Conservation (phyloP, 1,140 invertebrate genomes). For the Steinernema khuongi region DNA sequence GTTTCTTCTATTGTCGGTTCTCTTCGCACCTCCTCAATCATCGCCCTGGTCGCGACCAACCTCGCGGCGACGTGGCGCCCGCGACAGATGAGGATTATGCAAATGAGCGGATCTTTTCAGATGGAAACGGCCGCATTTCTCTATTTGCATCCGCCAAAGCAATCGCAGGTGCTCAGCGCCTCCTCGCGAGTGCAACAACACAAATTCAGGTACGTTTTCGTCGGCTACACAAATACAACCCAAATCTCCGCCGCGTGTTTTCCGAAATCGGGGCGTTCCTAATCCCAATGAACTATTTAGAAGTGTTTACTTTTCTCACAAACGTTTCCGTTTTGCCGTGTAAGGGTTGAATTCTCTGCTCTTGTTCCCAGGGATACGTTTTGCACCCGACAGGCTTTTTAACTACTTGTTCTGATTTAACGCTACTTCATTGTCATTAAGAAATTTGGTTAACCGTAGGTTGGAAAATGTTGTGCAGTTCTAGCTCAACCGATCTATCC, state of each 20-base stretch:
- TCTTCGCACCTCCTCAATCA: not conserved
- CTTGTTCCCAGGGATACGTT: no score
- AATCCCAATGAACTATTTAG: no score
- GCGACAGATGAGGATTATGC: constrained; percentile 12
- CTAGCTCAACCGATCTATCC: no score
- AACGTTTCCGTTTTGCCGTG: no score
- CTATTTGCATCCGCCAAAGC: constrained; percentile 2
- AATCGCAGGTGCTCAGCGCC: not conserved
- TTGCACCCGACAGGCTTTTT: no score
- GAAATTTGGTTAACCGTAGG: no score
- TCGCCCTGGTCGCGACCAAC: not conserved
- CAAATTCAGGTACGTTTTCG: not conserved
- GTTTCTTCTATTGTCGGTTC: not conserved
- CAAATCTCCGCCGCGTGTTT: not conserved
- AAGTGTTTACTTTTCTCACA: no score
- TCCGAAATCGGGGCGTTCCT: not conserved
- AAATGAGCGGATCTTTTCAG: constrained; percentile 12
- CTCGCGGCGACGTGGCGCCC: not conserved
- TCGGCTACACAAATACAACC: not conserved
- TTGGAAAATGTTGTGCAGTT: no score
- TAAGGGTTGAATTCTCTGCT: no score
- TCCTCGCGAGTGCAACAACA: not conserved
- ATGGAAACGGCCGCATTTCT: constrained; percentile 1
- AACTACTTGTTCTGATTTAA: no score
- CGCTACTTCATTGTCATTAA: no score